Conservation (phyloP, 1,140 invertebrate species). For the Saxidomus purpurata region DNA sequence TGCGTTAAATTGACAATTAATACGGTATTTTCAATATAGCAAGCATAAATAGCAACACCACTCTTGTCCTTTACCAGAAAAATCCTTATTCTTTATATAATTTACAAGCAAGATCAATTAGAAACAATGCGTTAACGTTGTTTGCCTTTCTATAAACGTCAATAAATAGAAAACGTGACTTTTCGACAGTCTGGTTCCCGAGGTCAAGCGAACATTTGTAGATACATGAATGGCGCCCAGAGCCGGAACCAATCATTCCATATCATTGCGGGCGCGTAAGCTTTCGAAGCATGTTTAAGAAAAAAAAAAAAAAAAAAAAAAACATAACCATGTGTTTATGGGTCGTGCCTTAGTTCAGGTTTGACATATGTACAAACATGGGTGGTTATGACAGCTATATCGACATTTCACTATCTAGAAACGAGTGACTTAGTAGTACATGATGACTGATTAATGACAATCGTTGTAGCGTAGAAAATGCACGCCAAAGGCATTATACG, state of each 20-base stretch:
- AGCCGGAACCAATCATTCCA: not conserved
- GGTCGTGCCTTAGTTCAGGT: not conserved
- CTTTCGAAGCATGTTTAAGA: not conserved
- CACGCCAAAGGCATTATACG: no score
- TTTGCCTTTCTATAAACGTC: conserved; percentile 28
- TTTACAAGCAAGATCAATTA: conserved; percentile 18
- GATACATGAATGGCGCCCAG: not conserved
- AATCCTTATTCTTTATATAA: not conserved
- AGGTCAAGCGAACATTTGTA: not conserved
- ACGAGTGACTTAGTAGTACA: not conserved
- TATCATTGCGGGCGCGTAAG: not conserved
- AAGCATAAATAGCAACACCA: not conserved
- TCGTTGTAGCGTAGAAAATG: no score
- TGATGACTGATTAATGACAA: not conserved
- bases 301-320: no score
- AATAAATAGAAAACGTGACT: not conserved
- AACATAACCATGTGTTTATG: not conserved
- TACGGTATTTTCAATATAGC: not conserved
- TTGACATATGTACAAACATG: not conserved
- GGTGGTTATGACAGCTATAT: not conserved
- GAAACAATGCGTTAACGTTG: conserved; percentile 15
- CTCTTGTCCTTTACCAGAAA: not conserved
- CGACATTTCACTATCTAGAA: not conserved
- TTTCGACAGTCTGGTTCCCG: not conserved
- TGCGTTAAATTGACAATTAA: not conserved